Percentiles rank a stretch among this genome's conserved stretches.
These are phyloP conservation scores for Xyrauchen texanus DNA, from an alignment of 2,113 vertebrate genomes.

Conservation along the genomic window DNA sequence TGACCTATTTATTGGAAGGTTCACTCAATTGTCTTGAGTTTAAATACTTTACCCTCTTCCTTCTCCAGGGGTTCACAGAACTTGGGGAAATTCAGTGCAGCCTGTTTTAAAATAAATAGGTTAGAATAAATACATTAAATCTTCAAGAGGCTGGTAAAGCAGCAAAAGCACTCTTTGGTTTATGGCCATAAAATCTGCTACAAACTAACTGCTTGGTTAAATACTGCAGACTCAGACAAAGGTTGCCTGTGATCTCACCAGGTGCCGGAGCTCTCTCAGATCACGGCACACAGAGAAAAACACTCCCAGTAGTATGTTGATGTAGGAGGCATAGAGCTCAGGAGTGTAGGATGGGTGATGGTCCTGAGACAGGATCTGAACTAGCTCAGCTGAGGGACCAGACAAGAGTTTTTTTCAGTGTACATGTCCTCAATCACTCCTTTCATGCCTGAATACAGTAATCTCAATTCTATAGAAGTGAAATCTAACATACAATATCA, in stretches of 20 bases:
- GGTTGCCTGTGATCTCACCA: constrained; percentile 76
- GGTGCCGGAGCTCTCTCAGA: constrained; percentile 89
- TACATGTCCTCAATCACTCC: too few species aligned
- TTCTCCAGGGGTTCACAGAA: constrained; percentile 90
- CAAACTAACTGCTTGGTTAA: background rate
- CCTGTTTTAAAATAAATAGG: constrained; percentile 71
- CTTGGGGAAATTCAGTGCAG: constrained; percentile 91
- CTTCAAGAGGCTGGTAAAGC: background rate
- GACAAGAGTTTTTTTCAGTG: constrained; percentile 18
- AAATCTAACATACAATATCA: too few species aligned
- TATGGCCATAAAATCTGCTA: background rate
- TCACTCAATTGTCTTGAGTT: background rate
- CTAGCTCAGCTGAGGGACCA: constrained; percentile 80
- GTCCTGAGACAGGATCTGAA: constrained; percentile 87
- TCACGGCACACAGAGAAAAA: constrained; percentile 95
- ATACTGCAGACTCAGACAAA: background rate
- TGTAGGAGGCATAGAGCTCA: constrained; percentile 91
- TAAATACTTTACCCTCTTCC: constrained; percentile 85
- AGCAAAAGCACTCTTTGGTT: too few species aligned
- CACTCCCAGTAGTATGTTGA: constrained; percentile 95
- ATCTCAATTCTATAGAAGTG: background rate
- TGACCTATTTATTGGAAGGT: too few species aligned
- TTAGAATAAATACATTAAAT: background rate
- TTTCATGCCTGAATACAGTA: background rate
- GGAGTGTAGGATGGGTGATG: constrained; percentile 83